These are phyloP conservation scores for Drosophila bifasciata DNA, from an alignment of 1,140 invertebrate genomes.

Conservation along the genomic window DNA sequence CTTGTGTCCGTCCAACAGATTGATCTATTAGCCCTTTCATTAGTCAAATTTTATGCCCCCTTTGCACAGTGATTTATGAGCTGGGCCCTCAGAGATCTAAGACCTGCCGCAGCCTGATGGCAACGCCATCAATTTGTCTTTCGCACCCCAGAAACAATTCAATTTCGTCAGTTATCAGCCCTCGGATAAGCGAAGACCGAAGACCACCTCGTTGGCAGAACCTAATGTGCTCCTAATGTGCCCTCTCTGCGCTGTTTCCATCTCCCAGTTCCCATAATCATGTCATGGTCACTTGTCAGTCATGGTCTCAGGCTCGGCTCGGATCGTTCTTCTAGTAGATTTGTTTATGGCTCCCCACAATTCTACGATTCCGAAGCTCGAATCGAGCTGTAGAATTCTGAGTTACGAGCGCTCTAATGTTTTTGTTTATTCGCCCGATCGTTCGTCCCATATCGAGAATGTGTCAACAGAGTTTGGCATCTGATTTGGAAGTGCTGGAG, in stretches of 20 bases:
- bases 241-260: conserved; percentile 25
- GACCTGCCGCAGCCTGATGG: conserved; percentile 1
- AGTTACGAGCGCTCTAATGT: conserved; percentile 63
- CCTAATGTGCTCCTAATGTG: neutral
- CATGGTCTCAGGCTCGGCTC: conserved; percentile 28
- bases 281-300: conserved; percentile 70
- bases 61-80: conserved; percentile 54
- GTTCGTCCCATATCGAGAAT: conserved; percentile 47
- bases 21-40: conserved; percentile 57
- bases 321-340: conserved; percentile 21
- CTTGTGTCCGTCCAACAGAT: conserved; percentile 9
- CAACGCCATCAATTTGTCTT: conserved; percentile 45
- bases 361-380: neutral
- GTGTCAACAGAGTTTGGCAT: conserved; percentile 58
- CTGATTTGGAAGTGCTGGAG: conserved; percentile 27
- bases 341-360: no score
- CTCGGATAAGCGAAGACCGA: conserved; percentile 17
- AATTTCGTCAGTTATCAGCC: conserved; percentile 45
- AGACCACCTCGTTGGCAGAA: conserved; percentile 43
- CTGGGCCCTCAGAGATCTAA: conserved; percentile 35
- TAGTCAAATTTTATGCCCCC: conserved; percentile 49
- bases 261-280: conserved; percentile 38
- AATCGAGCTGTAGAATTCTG: conserved; percentile 12
- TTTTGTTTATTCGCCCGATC: conserved; percentile 58
- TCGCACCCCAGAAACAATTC: conserved; percentile 48